Base-by-base conservation (phyloP, 2,888 invertebrate species). In the Ceriagrion tenellum region DNA sequence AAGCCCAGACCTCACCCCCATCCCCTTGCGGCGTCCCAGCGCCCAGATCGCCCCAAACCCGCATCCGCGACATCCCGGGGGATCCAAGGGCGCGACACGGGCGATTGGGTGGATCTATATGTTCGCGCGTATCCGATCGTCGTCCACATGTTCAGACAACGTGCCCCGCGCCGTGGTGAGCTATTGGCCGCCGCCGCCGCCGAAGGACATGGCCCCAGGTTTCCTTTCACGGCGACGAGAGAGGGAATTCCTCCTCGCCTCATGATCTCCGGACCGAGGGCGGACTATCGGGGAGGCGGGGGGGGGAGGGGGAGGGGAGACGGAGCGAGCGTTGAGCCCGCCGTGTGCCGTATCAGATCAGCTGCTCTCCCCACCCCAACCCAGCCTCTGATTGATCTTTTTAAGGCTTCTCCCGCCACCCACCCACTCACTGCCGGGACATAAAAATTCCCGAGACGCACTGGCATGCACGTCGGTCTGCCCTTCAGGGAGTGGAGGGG, bases 91-190 rank as follows among this genome's bases (percentile, higher is more conserved):
- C 81, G 81, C 81, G n/a, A 23, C 16, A 35, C 35, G 81, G 81
- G 81, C 81, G 16, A 1, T 35, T 81, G 81, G 81, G 81, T 81
- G 81, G 81, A 81, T 81, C 81, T 35, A 81, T 81, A 81, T 81
- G 81, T 26, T 81, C 81, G 30, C 81, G n/a, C 89, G 55, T 89
- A 89, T 89, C 89, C 47, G 26, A 89, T 89, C 89, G 89, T 89
- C 89, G 89, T 89, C 89, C 89, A 89, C 89, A 89, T 89, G 89
- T 89, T 26, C 89, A 55, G 35, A 23, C 89, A 89, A 89, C 89
- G 89, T 89, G 89, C 55, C 89, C 47, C 40, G 40, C 23, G 16
- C 18, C 4, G 12, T 20, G 55, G 89, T 47, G 89, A 55, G 47
- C 55, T 47, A 55, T 89, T 55, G 55, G 55, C 89, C 55, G 55